Evolutionary conservation across 1,140 invertebrate genomes (phyloP), one percentile per base, ranked within the genome.

Genomic region (Diorhabda elongata): DNA sequence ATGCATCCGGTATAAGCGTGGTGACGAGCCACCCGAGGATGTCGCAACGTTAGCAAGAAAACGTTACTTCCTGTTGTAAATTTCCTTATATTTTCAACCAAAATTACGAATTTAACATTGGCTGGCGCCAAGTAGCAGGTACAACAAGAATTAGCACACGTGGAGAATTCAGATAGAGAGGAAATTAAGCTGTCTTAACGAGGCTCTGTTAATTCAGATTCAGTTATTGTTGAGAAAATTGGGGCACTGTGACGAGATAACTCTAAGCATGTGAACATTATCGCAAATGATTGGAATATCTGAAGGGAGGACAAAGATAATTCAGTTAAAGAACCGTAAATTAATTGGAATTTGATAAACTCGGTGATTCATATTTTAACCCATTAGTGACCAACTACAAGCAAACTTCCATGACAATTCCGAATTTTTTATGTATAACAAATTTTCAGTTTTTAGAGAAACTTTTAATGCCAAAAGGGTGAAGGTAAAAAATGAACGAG

Each of bases 1-100:
- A 64, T 64, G 52, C 63, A 64, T 64, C 63, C 63, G 63, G 52
- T 64, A 64, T 64, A 44, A 64, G 63, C 61, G 61, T 44, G n/a
- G 61, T n/a, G n/a, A 11, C n/a, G n/a, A 2, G 61, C n/a, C 61
- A 44, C 47, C 47, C 42, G 44, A 44, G 42, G 61, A 44, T 11
- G 44, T 62, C 44, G 44, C 44, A 44, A 44, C 3, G 42, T 62
- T 62, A 44, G 61, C 59, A 42, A 61, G 61, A 62, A 26, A 62
- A 62, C 61, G 44, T n/a, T 62, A 43, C 4, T 62, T 62, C 61
- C 43, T 5, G 61, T 44, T 62, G 61, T 44, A 62, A 62, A 62
- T 62, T 52, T 45, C 43, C 5, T 11, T 61, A 44, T 62, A 62
- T 62, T 44, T 62, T 62, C 61, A n/a, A 9, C 42, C 44, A 11